These are phyloP conservation scores for Dipus sagitta DNA, from an alignment of 2,797 vertebrate species.

Conservation along the genomic window DNA sequence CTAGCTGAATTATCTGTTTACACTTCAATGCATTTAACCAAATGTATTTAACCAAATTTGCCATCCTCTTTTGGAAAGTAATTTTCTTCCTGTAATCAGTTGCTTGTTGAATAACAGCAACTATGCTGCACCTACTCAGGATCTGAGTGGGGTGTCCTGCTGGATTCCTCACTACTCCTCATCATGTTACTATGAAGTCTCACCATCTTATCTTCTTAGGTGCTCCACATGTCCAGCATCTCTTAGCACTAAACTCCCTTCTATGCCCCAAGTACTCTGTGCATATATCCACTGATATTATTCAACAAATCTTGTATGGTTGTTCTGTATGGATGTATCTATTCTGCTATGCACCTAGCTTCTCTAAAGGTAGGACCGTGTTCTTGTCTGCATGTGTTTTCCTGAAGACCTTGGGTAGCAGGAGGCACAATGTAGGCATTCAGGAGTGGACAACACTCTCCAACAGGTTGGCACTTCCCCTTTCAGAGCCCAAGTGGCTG, in stretches of 20 bases:
- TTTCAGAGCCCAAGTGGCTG: neutral
- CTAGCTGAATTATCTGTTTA: neutral
- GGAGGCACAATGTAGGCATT: fast-evolving
- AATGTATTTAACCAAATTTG: neutral
- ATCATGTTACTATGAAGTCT: fast-evolving
- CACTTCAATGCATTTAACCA: neutral
- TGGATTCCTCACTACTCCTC: too few relatives aligned
- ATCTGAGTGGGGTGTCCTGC: neutral
- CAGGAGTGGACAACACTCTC: neutral
- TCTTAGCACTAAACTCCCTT: too few relatives aligned
- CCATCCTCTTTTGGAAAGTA: neutral
- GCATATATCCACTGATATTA: too few relatives aligned
- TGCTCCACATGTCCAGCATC: neutral
- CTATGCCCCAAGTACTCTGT: too few relatives aligned
- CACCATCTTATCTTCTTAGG: fast-evolving
- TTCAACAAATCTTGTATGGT: too few relatives aligned
- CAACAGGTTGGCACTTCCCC: too few relatives aligned
- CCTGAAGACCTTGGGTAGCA: neutral
- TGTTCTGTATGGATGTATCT: fast-evolving
- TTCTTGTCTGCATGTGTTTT: neutral
- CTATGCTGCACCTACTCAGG: neutral
- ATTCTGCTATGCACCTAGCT: neutral
- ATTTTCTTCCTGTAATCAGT: neutral
- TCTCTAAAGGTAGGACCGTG: neutral
- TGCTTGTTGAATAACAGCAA: neutral